A percentile compares a stretch with the other conserved stretches of the same genome.
Evolutionary conservation across 2,797 vertebrate genomes (phyloP).

Genomic region (Saxicola maurus): DNA sequence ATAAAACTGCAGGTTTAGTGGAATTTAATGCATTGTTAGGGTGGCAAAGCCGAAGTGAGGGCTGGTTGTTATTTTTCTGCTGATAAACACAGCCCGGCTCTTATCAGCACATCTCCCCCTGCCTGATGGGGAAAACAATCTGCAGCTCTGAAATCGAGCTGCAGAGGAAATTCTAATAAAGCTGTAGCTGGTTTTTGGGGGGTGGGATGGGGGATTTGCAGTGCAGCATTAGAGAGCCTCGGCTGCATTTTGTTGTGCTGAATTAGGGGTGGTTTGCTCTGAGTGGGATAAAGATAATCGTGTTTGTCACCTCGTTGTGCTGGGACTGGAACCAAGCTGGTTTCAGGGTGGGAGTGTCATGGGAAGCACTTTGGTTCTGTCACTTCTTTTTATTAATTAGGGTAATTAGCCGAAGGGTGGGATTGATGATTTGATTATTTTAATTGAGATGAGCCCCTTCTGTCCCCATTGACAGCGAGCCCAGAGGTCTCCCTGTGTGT

Average conservation of each 20-base stretch:
- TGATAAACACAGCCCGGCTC: neutral
- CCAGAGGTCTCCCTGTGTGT: accelerated
- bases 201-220: neutral
- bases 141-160: neutral
- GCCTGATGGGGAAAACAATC: neutral
- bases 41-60: accelerated
- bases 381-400: accelerated
- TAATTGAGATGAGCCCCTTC: neutral
- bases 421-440: neutral
- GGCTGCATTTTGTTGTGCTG: neutral
- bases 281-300: constrained; percentile 27
- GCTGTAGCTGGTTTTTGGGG: constrained; percentile 5
- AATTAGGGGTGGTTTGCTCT: constrained; percentile 29
- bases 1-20: neutral
- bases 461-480: neutral
- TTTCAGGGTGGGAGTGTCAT: neutral
- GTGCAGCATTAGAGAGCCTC: constrained; percentile 6
- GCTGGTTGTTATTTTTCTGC: neutral
- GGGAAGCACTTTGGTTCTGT: neutral
- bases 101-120: neutral
- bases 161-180: constrained; percentile 21
- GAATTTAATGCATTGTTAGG: neutral
- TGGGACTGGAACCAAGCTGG: neutral
- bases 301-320: neutral
- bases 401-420: neutral